Evolutionary conservation across 2,888 invertebrate species (phyloP).

Genomic region (Melangyna quadrimaculata): DNA sequence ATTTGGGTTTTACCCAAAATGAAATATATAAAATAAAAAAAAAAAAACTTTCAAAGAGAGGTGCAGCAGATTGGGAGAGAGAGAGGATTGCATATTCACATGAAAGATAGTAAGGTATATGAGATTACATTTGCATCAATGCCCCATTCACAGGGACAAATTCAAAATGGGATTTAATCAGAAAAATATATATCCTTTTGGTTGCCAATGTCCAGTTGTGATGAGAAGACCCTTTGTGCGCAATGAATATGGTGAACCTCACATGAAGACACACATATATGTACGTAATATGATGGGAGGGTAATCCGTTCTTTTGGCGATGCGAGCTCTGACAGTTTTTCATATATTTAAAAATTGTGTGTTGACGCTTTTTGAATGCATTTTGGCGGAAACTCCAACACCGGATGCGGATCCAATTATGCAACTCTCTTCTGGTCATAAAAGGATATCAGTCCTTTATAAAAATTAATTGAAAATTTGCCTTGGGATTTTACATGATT

Average conservation of each 20-base stretch:
- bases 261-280: not conserved
- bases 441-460: constrained; percentile 26
- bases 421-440: constrained; percentile 66
- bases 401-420: constrained; percentile 78
- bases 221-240: constrained; percentile 37
- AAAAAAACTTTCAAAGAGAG: not conserved
- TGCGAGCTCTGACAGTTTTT: constrained; percentile 31
- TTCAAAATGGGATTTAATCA: constrained; percentile 70
- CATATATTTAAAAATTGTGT: constrained; percentile 42
- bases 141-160: constrained; percentile 48
- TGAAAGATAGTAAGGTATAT: not conserved
- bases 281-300: not conserved
- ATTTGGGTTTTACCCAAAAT: constrained; percentile 6
- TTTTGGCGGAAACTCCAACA: constrained; percentile 80
- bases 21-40: not conserved
- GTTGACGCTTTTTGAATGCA: constrained; percentile 77
- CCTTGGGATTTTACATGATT: constrained; percentile 30
- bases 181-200: constrained; percentile 64
- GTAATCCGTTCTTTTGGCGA: constrained; percentile 55
- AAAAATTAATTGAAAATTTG: constrained; percentile 66
- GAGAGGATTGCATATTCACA: not conserved
- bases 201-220: constrained; percentile 6
- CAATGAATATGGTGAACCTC: not conserved
- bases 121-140: constrained; percentile 60
- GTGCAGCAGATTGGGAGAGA: not conserved